These are phyloP conservation scores for Danio tinwini DNA, from an alignment of 2,797 vertebrate species.

Conservation along the genomic window DNA sequence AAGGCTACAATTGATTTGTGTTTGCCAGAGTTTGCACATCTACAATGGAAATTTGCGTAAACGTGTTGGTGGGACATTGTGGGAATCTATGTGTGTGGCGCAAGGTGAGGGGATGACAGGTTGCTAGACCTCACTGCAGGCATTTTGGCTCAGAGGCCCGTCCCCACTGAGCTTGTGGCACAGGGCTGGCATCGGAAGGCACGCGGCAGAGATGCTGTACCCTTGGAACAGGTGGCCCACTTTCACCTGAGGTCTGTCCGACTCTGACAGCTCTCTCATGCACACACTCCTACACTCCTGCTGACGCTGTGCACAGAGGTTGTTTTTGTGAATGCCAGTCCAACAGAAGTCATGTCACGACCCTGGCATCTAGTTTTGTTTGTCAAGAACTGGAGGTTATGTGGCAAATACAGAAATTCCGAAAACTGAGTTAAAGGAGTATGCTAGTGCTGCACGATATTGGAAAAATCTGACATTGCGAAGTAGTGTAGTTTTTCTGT, in stretches of 20 bases:
- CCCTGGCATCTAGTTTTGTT: conserved; percentile 37
- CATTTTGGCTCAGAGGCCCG: conserved; percentile 77
- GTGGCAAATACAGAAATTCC: not conserved
- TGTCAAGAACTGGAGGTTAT: conserved; percentile 15
- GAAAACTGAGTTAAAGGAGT: too few species aligned
- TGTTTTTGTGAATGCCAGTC: conserved; percentile 44
- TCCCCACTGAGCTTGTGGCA: conserved; percentile 75
- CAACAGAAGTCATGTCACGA: conserved; percentile 45
- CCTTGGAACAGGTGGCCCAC: conserved; percentile 84
- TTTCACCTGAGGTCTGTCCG: conserved; percentile 75
- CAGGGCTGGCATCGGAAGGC: conserved; percentile 73
- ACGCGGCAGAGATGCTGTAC: conserved; percentile 75
- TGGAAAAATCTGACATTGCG: too few species aligned
- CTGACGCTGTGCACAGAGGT: conserved; percentile 22
- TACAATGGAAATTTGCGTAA: conserved; percentile 29
- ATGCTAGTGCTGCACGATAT: too few species aligned
- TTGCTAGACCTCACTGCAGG: conserved; percentile 83
- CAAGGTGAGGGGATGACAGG: conserved; percentile 83
- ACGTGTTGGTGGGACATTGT: conserved; percentile 47
- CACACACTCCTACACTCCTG: not conserved
- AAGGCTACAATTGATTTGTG: not conserved
- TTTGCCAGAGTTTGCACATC: not conserved
- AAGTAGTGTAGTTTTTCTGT: too few species aligned
- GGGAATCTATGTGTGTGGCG: conserved; percentile 64
- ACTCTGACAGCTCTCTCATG: conserved; percentile 69